Base-by-base conservation (phyloP, 1,140 invertebrate species). In the Pemphigus obesinymphae region DNA sequence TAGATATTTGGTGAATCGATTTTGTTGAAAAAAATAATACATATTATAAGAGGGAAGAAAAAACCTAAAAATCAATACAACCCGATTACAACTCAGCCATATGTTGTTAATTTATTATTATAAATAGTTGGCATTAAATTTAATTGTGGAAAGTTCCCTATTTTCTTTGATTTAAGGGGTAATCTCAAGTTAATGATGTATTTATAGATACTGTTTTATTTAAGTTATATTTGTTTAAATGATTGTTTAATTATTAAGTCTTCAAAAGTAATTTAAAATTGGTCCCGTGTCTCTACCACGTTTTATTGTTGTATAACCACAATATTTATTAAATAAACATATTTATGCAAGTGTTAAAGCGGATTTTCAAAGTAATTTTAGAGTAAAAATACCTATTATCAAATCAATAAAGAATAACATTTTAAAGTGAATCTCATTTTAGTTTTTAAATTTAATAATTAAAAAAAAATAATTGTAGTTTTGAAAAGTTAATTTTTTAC, bases 41-140 rank as follows among this genome's bases (percentile, higher is more conserved):
- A 45, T 15, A 29, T 10, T 5, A 13, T 80, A 10, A 61, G 10
- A 80, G n/a, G 7, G n/a, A 80, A 80, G 31, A 80, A 20, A 43
- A 17, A 26, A 10, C 37, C 76, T 29, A 80, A 80, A 80, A 80
- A 80, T 63, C 31, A 13, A 0, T 63, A 80, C 15, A 80, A 80
- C 8, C 76, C 45, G 6, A 43, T 80, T 2, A 13, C 53, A 10
- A 43, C 8, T 29, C 26, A 43, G 11, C 50, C 53, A 45, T 45
- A 45, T 13, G 43, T n/a, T n/a, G n/a, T n/a, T 40, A 61, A 61
- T 29, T 45, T 45, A 13, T 63, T 31, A 45, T 31, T 29, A 10
- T 45, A 34, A 80, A 43, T 8, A 26, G 1, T 70, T 70, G 26
- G 0, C 2, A 45, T 23, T 70, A 3, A 66, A 66, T 37, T 5